phyloP scores from a whole-genome alignment of 2,113 vertebrate genomes.

The Leuciscus idus region DNA sequence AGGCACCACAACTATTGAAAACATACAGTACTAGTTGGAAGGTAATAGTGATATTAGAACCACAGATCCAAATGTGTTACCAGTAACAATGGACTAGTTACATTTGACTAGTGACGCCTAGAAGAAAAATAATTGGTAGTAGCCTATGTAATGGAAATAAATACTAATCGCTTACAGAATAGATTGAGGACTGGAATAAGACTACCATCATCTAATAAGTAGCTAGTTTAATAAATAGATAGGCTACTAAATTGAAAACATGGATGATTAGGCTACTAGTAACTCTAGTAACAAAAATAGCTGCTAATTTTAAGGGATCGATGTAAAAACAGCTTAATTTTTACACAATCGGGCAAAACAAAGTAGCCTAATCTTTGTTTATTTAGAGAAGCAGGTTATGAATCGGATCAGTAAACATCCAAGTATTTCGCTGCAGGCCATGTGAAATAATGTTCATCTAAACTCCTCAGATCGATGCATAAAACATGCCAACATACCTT shows the following conservation, averaged over 20 bases:
- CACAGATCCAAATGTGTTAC: not conserved
- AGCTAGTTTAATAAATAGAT: not conserved
- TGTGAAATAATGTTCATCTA: not conserved
- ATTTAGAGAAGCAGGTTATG: not conserved
- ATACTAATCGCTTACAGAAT: not conserved
- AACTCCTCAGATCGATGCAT: not conserved
- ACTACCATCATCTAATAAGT: not conserved
- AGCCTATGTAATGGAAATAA: not conserved
- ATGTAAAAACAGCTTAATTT: not conserved
- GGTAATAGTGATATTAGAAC: not conserved
- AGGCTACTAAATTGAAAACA: not conserved
- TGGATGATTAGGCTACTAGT: not conserved
- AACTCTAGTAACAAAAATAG: not conserved
- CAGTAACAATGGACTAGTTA: not conserved
- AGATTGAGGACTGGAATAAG: not conserved
- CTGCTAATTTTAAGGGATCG: not conserved
- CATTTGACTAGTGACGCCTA: not conserved
- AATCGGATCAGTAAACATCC: not conserved
- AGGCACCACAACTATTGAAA: not conserved
- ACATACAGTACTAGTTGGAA: not conserved
- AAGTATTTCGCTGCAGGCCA: not conserved
- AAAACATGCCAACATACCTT: slow-evolving; percentile 76
- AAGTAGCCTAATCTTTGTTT: not conserved
- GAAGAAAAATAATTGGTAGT: not conserved
- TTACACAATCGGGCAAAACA: not conserved